Evolutionary conservation across 2,888 invertebrate species (phyloP).

Genomic region (Gordius sp.): DNA sequence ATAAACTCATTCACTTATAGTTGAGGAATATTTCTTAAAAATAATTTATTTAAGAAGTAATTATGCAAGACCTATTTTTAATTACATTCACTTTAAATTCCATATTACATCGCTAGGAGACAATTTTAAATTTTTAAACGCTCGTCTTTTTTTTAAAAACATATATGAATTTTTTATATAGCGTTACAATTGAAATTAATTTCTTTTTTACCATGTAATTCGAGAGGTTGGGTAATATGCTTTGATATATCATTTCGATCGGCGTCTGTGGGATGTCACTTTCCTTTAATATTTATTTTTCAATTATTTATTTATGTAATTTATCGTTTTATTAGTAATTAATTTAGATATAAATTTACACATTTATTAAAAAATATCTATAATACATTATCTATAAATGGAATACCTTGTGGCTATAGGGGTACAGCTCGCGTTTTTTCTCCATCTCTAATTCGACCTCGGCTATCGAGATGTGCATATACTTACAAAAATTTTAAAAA

Average conservation of each 20-base stretch:
- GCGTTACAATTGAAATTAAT: conserved; percentile 13
- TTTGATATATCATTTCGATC: conserved; percentile 61
- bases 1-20: conserved; percentile 1
- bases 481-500: conserved; percentile 39
- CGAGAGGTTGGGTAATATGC: conserved; percentile 76
- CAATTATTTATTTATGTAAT: conserved; percentile 40
- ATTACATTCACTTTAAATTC: conserved; percentile 3
- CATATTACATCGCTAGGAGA: not conserved
- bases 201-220: conserved; percentile 49
- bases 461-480: conserved; percentile 69
- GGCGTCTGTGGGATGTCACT: conserved; percentile 50
- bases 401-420: not conserved
- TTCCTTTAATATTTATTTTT: conserved; percentile 39
- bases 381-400: no score
- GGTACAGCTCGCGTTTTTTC: conserved; percentile 35
- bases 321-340: conserved; percentile 41
- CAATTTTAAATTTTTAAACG: not conserved
- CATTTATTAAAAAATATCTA: conserved; percentile 21
- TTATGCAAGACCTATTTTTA: not conserved
- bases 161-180: no score
- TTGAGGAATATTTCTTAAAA: not conserved
- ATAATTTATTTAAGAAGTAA: not conserved
- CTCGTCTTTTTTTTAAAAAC: no score
- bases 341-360: conserved; percentile 25
- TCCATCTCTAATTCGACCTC: conserved; percentile 52